Evolutionary conservation across 2,797 vertebrate genomes (phyloP), one percentile per base, ranked within the genome.

Genomic region (Platalea minor): DNA sequence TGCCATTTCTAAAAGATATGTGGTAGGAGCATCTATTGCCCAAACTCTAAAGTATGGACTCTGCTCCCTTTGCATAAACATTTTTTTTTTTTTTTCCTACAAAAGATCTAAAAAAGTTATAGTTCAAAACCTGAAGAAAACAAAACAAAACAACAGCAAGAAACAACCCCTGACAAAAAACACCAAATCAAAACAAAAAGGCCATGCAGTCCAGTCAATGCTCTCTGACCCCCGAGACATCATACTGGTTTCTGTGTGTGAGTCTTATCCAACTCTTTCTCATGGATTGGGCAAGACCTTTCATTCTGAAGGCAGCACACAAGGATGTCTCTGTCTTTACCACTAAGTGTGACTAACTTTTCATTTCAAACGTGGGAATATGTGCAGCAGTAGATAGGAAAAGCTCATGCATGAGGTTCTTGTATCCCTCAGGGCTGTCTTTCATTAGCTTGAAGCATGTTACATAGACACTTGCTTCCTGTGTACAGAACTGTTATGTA

Each of bases 81-180:
- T 17, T 50, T 74, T 3, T 37, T 37, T 74, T 3, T 37, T 37
- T 37, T 79, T 68, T 79, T 35, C 31, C 50, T 80, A 26, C 14
- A 57, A 83, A 75, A 54, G 33, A 45, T 33, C 11, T 33, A 24
- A 46, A 88, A 83, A 57, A 9, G 2, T 5, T 76, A 6, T 28
- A 8, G 35, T 67, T 80, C 51, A 74, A 92, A 93, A 45, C 13
- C 41, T 37, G 63, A 88, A 65, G 25, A 72, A 83, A 76, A 50
- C 5, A 61, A 85, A 75, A 20, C 4, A 35, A 59, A 57, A 35
- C 13, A 24, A 18, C 25, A 69, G 70, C 2, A 45, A 37, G 61
- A 81, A 91, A 41, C 7, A 56, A 54, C 2, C 1, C 12, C 6
- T 0, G 0, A 6, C 1, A 10, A 48, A 72, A 77, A 35, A 0